Evolutionary conservation across 2,113 vertebrate genomes (phyloP).

Genomic region (Gadus chalcogrammus): DNA sequence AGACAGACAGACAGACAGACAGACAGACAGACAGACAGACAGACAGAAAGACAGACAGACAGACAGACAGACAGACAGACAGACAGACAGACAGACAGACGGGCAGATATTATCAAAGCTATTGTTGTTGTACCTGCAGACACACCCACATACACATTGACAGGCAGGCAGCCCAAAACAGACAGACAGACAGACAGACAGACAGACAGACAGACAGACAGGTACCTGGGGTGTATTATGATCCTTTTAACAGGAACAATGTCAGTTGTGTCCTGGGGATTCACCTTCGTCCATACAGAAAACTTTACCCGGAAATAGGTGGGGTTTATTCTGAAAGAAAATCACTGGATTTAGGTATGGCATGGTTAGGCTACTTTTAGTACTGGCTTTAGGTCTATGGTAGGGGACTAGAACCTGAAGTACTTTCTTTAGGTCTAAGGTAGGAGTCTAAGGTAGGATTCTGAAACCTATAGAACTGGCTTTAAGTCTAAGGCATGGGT

Average conservation of each 20-base stretch:
- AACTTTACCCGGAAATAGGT: slow-evolving; percentile 75
- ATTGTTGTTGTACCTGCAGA: neutral
- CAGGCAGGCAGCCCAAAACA: neutral
- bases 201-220: neutral
- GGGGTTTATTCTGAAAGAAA: slow-evolving; percentile 61
- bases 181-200: neutral
- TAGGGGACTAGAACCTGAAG: too few species aligned
- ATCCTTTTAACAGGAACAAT: slow-evolving; percentile 63
- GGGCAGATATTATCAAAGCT: neutral
- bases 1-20: neutral
- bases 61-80: neutral
- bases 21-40: too few species aligned
- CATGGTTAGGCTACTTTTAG: neutral
- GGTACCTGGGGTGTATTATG: slow-evolving; percentile 76
- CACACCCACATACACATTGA: neutral
- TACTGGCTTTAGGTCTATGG: neutral
- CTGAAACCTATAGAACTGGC: too few species aligned
- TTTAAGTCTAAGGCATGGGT: too few species aligned
- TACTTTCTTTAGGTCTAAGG: too few species aligned
- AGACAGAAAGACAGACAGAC: neutral
- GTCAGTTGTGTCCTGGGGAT: neutral
- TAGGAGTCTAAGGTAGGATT: too few species aligned
- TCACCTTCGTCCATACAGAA: slow-evolving; percentile 70
- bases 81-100: neutral
- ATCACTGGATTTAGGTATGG: neutral